These are phyloP conservation scores for Diorhabda carinulata DNA, from an alignment of 1,140 invertebrate species.

Conservation along the genomic window DNA sequence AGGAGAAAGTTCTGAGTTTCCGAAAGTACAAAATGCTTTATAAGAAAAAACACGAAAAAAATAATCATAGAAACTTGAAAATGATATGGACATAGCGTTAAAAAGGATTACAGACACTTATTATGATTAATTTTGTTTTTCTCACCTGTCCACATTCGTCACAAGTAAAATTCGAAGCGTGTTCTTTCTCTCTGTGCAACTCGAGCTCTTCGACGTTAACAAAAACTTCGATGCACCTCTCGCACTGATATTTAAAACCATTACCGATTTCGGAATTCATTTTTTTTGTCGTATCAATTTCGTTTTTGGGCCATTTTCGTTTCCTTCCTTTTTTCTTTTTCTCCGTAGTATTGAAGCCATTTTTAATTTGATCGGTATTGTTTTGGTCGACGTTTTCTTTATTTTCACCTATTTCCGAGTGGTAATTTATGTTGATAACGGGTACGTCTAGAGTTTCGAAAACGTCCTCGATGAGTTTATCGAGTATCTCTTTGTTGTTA, in stretches of 20 bases:
- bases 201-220: constrained; percentile 39
- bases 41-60: too few species aligned
- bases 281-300: constrained; percentile 25
- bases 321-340: constrained; percentile 43
- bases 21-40: too few species aligned
- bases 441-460: constrained; percentile 36
- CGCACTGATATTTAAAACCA: constrained; percentile 46
- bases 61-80: too few species aligned
- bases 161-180: constrained; percentile 51
- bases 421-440: constrained; percentile 19
- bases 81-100: too few species aligned
- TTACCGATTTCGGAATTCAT: constrained; percentile 26
- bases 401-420: constrained; percentile 16
- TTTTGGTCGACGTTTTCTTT: constrained; percentile 5
- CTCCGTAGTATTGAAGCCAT: constrained; percentile 13
- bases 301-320: constrained; percentile 31
- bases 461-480: constrained; percentile 43
- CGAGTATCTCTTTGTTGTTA: constrained; percentile 36
- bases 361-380: background rate
- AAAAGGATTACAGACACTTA: too few species aligned
- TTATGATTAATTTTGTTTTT: too few species aligned
- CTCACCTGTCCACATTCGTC: constrained; percentile 51
- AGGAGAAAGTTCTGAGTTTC: too few species aligned
- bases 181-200: constrained; percentile 42
- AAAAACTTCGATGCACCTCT: constrained; percentile 42